Evolutionary conservation across 2,797 vertebrate species (phyloP).

Genomic region (Coranthus polyacanthus): DNA sequence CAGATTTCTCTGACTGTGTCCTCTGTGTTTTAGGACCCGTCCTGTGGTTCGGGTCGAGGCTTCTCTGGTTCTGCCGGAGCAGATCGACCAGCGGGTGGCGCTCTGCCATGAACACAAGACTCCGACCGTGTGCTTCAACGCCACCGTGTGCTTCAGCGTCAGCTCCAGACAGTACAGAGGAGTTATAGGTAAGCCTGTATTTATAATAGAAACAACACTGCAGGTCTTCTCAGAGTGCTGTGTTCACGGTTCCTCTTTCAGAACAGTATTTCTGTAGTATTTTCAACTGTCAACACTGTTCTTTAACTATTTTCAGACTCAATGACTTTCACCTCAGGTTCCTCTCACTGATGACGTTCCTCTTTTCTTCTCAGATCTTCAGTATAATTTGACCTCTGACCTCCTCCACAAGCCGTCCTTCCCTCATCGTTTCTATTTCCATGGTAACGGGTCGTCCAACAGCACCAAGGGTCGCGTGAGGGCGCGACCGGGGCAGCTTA

Average conservation of each 20-base stretch:
- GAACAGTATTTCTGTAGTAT: no score
- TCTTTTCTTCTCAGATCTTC: conserved; percentile 82
- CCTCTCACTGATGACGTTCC: not conserved
- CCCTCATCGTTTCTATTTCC: conserved; percentile 93
- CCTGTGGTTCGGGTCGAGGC: conserved; percentile 91
- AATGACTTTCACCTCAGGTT: no score
- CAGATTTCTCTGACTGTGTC: conserved; percentile 15
- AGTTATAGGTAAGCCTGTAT: conserved; percentile 91
- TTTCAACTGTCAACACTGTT: no score
- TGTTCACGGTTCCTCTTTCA: no score
- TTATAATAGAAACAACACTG: no score
- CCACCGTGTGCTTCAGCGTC: conserved; percentile 91
- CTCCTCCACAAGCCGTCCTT: conserved; percentile 87
- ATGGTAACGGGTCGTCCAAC: conserved; percentile 90
- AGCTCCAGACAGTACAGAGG: conserved; percentile 87
- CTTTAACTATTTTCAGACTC: no score
- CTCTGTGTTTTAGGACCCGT: conserved; percentile 87
- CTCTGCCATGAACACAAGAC: conserved; percentile 86
- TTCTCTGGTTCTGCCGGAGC: conserved; percentile 85
- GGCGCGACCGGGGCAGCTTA: conserved; percentile 71
- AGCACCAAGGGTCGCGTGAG: conserved; percentile 82
- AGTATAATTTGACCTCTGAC: conserved; percentile 93
- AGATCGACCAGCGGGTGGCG: conserved; percentile 86
- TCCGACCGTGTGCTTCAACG: conserved; percentile 87
- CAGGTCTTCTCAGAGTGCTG: no score